These are phyloP conservation scores for Herpailurus yagouaroundi DNA, from an alignment of 2,113 vertebrate species.

Conservation along the genomic window DNA sequence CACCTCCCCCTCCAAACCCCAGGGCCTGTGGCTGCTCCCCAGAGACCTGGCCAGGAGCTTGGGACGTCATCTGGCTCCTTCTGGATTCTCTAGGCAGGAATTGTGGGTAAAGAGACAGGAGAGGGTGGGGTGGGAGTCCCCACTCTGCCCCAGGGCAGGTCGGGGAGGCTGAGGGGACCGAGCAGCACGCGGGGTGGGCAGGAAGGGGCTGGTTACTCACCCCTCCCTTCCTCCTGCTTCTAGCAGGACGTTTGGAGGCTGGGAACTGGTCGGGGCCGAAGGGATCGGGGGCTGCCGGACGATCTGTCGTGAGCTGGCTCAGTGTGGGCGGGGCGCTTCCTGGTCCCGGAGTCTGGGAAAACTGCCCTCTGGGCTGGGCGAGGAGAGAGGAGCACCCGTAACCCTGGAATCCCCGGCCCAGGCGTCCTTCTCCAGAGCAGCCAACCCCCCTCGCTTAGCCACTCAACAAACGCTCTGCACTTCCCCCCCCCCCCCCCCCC, in stretches of 20 bases:
- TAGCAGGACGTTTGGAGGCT: too few species aligned
- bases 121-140: too few species aligned
- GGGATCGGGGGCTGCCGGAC: not conserved
- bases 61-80: too few species aligned
- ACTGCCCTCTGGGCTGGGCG: not conserved
- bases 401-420: not conserved
- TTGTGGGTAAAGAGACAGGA: not conserved
- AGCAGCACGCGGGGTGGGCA: too few species aligned
- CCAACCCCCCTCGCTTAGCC: not conserved
- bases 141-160: not conserved
- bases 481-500: too few species aligned
- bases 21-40: not conserved
- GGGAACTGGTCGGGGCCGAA: not conserved
- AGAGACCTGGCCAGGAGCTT: not conserved
- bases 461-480: rapidly evolving
- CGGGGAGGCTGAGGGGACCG: not conserved
- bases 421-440: not conserved
- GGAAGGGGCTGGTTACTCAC: not conserved
- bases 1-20: too few species aligned
- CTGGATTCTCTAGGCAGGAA: not conserved
- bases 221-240: not conserved
- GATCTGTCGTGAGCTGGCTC: not conserved
- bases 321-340: conserved; percentile 13
- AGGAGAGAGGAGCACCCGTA: not conserved
- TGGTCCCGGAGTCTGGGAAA: conserved; percentile 4